Evolutionary conservation across 2,888 invertebrate genomes (phyloP).

Genomic region (Ectobius pallidus): DNA sequence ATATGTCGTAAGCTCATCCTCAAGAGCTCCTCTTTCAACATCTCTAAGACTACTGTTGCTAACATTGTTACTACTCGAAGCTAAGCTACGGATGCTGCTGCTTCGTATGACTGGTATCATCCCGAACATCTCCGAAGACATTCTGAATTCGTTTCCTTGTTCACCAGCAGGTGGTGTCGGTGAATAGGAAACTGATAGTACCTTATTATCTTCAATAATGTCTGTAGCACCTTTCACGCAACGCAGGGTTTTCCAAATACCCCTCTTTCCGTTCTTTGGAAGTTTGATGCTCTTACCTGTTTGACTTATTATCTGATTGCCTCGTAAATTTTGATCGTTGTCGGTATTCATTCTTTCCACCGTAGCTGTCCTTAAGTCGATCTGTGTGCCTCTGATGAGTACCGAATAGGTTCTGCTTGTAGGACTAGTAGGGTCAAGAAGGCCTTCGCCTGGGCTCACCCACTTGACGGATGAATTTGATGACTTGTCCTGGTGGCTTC

Average conservation of each 20-base stretch:
- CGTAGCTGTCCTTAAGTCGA: background rate
- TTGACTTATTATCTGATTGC: too few relatives aligned
- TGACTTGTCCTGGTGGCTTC: background rate
- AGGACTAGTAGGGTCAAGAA: too few relatives aligned
- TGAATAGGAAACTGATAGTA: background rate
- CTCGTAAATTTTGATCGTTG: background rate
- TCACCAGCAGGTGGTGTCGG: background rate
- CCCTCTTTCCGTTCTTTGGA: background rate
- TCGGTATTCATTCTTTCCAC: background rate
- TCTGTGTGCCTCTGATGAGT: background rate
- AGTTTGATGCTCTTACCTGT: background rate
- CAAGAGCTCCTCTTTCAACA: constrained; percentile 33
- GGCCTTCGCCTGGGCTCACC: too few relatives aligned
- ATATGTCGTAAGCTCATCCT: constrained; percentile 36
- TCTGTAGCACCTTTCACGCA: background rate
- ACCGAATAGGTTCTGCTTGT: background rate
- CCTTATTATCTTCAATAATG: background rate
- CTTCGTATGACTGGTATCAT: background rate
- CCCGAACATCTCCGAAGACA: background rate
- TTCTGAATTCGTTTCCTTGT: background rate
- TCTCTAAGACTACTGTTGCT: constrained; percentile 38
- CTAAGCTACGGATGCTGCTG: constrained; percentile 5
- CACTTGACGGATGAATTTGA: too few relatives aligned
- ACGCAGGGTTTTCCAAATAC: background rate
- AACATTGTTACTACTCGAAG: constrained; percentile 24